Base-by-base conservation (phyloP, 2,797 vertebrate species). In the Parauchenoglanis punctatus region DNA sequence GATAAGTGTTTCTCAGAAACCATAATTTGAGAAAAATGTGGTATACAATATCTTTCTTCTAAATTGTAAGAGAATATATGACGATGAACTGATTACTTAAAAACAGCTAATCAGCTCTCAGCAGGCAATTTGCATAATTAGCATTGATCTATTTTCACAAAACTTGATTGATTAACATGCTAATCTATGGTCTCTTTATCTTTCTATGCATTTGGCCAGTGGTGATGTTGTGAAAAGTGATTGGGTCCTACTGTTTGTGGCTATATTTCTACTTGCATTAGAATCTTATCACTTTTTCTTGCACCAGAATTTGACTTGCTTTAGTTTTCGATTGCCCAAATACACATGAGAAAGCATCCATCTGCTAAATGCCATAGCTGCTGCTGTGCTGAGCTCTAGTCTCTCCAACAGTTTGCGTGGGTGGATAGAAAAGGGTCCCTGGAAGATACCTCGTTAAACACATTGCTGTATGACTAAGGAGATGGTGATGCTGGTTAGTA, bases 361-460 rank as follows among this genome's bases (percentile, higher is more conserved):
- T 70, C 40, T 77, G 25, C 49, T 86, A 56, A 68, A 78, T 63
- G 46, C 63, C 73, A 46, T 63, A 78, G 18, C 73, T 76, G 85
- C 78, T 70, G 59, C 54, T 85, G 81, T 84, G 70, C 77, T 13
- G n/a, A 80, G 44, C 56, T 59, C 46, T 17, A 10, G 28, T 86
- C 63, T 81, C 54, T 72, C 63, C 25, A 23, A 87, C 72, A 87
- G 85, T 72, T 84, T 18, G 13, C 25, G 75, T 49, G 86, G 87
- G 78, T 23, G 77, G 80, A 75, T 25, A 59, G 87, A 83, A 87
- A 85, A 80, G 54, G 35, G 17, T 88, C 87, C 85, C 84, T 63
- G 86, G 65, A 91, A 90, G 89, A 85, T 83, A 87, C 78, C 90
- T 92, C 76, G 59, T 93, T 91, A 91, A 91, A 92, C 88, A 85